Evolutionary conservation across 2,113 vertebrate genomes (phyloP).

Genomic region (Leucoraja erinaceus): DNA sequence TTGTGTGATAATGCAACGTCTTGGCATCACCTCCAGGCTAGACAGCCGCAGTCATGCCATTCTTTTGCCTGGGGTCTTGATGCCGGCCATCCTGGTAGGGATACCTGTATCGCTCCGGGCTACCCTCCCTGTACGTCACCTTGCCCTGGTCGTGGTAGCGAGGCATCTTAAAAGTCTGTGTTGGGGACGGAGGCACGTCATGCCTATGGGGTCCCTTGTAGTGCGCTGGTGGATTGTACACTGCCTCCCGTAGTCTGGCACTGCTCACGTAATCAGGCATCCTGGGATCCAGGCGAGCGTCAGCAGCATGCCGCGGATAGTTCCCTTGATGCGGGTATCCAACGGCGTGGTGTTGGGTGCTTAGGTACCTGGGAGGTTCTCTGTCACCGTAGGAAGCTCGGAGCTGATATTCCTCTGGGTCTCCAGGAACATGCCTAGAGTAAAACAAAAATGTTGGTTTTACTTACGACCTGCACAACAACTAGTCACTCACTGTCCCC

Average conservation of each 20-base stretch:
- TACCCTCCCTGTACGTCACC: conserved; percentile 57
- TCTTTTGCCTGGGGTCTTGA: conserved; percentile 75
- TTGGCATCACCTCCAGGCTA: conserved; percentile 45
- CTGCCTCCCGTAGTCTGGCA: conserved; percentile 57
- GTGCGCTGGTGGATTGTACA: conserved; percentile 67
- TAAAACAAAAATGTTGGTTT: conserved; percentile 43
- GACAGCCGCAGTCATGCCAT: conserved; percentile 78
- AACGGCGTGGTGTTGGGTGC: conserved; percentile 54
- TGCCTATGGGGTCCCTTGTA: conserved; percentile 85
- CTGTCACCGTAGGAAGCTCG: conserved; percentile 65
- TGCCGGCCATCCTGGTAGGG: conserved; percentile 53
- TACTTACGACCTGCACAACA: no score
- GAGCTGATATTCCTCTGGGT: conserved; percentile 69
- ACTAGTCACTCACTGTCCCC: not conserved
- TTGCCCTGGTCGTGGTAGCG: conserved; percentile 64
- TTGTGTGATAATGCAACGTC: not conserved
- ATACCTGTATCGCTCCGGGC: conserved; percentile 59
- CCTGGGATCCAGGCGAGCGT: conserved; percentile 44
- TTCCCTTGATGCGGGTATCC: conserved; percentile 59
- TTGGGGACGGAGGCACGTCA: conserved; percentile 87
- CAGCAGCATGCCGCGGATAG: conserved; percentile 50
- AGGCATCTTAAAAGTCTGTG: conserved; percentile 65
- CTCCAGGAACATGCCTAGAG: conserved; percentile 70
- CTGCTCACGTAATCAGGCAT: conserved; percentile 53
- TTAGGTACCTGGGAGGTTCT: conserved; percentile 65